These are phyloP conservation scores for Noctuana brunneofusca DNA, from an alignment of 2,888 invertebrate species.

Conservation along the genomic window DNA sequence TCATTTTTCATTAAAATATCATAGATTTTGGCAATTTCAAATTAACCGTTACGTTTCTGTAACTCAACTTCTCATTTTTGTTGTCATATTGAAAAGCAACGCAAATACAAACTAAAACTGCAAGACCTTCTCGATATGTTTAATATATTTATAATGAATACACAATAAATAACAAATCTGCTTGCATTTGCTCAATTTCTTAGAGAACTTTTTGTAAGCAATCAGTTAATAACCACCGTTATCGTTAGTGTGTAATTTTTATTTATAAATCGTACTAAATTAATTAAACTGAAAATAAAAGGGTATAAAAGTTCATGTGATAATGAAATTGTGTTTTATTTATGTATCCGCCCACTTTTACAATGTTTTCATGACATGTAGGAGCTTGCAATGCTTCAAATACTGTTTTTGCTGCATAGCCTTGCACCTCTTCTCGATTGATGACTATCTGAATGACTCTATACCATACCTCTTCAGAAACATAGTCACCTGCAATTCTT, in stretches of 20 bases:
- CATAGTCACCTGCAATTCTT: conserved; percentile 99
- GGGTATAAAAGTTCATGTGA: conserved; percentile 78
- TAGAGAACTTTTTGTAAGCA: conserved; percentile 51
- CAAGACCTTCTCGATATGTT: conserved; percentile 15
- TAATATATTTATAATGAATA: conserved; percentile 24
- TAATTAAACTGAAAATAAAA: conserved; percentile 65
- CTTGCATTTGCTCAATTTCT: conserved; percentile 75
- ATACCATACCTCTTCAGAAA: conserved; percentile 99
- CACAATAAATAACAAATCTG: conserved; percentile 47
- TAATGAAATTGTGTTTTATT: conserved; percentile 57
- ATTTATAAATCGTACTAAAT: conserved; percentile 73
- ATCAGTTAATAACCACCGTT: conserved; percentile 66
- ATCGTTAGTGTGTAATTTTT: conserved; percentile 66
- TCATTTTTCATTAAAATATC: too few species aligned
- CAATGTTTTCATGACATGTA: conserved; percentile 99
- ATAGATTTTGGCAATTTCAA: too few species aligned
- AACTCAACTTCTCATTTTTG: not conserved
- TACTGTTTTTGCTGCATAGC: conserved; percentile 99
- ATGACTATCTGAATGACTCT: conserved; percentile 99
- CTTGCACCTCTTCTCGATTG: conserved; percentile 99
- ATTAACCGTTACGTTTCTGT: too few species aligned
- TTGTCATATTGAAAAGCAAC: not conserved
- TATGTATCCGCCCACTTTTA: conserved; percentile 99
- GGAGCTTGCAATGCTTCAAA: conserved; percentile 99
- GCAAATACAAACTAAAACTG: not conserved